A percentile compares a stretch with the other conserved stretches of the same genome.
These are phyloP conservation scores for Thecophora atra DNA, from an alignment of 2,888 invertebrate genomes.

Conservation along the genomic window DNA sequence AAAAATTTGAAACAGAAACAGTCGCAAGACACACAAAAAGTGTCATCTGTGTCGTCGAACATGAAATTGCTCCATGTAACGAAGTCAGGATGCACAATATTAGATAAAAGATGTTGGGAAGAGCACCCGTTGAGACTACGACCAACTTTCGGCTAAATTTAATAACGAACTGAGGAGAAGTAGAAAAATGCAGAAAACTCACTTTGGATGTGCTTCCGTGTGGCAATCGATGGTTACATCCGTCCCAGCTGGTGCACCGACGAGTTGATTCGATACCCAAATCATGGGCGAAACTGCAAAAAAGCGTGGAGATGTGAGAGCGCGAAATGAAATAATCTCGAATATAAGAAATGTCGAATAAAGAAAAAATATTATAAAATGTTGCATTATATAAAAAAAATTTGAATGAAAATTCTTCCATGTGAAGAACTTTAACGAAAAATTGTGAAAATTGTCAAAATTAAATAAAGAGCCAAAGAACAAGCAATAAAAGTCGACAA, in stretches of 20 bases:
- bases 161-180: slow-evolving; percentile 31
- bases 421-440: no score
- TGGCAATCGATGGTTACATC: slow-evolving; percentile 93
- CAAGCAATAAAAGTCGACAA: no score
- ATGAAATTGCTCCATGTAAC: slow-evolving; percentile 8
- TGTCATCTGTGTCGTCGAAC: neutral
- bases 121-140: neutral
- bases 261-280: slow-evolving; percentile 93
- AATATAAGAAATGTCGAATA: no score
- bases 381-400: no score
- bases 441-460: no score
- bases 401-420: no score
- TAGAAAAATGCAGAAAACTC: slow-evolving; percentile 50
- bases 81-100: slow-evolving; percentile 9
- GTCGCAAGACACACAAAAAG: neutral
- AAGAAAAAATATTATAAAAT: no score
- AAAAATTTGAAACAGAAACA: neutral
- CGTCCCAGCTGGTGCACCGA: slow-evolving; percentile 88
- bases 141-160: slow-evolving; percentile 29
- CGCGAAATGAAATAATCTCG: neutral
- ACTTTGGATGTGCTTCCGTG: slow-evolving; percentile 86
- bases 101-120: neutral
- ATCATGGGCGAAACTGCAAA: slow-evolving; percentile 88
- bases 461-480: no score
- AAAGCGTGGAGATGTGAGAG: slow-evolving; percentile 8